Percentiles rank a stretch among this genome's conserved stretches.
Evolutionary conservation across 2,888 invertebrate genomes (phyloP).

Genomic region (Alviniconcha strummeri): DNA sequence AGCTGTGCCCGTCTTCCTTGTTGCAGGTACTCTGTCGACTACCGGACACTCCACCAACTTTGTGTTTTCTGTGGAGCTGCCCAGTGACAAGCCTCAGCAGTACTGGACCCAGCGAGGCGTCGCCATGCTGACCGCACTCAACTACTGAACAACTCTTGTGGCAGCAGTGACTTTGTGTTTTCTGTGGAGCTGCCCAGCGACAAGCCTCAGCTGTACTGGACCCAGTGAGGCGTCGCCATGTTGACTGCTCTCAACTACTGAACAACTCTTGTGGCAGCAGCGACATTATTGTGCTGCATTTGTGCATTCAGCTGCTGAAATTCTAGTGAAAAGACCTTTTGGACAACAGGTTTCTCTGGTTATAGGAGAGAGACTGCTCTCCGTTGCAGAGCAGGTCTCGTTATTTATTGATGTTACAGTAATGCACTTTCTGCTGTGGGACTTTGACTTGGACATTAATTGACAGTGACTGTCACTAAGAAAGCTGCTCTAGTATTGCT

Average conservation of each 20-base stretch:
- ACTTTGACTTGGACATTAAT: no score
- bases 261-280: slow-evolving; percentile 1
- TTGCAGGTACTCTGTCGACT: slow-evolving; percentile 72
- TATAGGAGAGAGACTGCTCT: no score
- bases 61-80: slow-evolving; percentile 73
- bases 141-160: slow-evolving; percentile 66
- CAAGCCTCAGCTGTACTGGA: slow-evolving; percentile 72
- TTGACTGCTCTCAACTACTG: slow-evolving; percentile 74
- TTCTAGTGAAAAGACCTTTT: no score
- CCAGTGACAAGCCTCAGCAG: slow-evolving; percentile 68
- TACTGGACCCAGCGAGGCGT: slow-evolving; percentile 74
- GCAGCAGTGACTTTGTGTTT: slow-evolving; percentile 75
- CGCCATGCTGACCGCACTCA: slow-evolving; percentile 73
- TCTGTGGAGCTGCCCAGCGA: slow-evolving; percentile 71
- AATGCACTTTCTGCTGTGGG: no score
- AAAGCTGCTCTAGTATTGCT: no score
- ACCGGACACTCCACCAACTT: slow-evolving; percentile 75
- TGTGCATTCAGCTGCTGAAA: no score
- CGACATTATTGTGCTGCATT: slow-evolving; percentile 69
- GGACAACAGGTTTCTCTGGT: no score
- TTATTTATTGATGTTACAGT: no score
- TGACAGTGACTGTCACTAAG: no score
- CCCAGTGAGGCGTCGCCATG: slow-evolving; percentile 73
- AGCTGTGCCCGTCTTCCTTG: not conserved
- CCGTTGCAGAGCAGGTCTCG: no score